Evolutionary conservation across 1,140 invertebrate species (phyloP), one percentile per base, ranked within the genome.

Genomic region (Acromyrmex echinatior): DNA sequence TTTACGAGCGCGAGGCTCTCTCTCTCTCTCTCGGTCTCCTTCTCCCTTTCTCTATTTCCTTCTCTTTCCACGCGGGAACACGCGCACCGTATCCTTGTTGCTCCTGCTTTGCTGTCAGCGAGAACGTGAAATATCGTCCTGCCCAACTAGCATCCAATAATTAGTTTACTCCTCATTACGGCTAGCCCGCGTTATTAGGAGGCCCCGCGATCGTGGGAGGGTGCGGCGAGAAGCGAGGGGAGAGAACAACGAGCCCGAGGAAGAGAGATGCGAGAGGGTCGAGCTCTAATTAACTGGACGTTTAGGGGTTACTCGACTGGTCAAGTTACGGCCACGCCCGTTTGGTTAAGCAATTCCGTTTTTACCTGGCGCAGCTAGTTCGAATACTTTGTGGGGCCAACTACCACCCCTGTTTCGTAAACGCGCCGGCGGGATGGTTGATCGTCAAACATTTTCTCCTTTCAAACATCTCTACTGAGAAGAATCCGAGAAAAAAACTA

Each of bases 131-230:
- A 95, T 95, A 95, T 95, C 93, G 94, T 93, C 89, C 89, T 92
- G 91, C 92, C 94, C 92, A 92, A 94, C 93, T 93, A 93, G 93
- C 89, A 93, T 94, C 94, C 93, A 94, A 94, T 95, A 94, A 95
- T 95, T 95, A 95, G 94, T 95, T 94, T 94, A 95, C 94, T 95
- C 92, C 94, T 95, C 94, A 95, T 95, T 95, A 94, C 92, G 89
- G 92, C 90, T 93, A 92, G 93, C 88, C 91, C 92, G 92, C 92
- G 91, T 94, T 94, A 94, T 94, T 92, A 94, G 92, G 91, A 86
- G 79, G 82, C 77, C 73, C 74, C 87, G 85, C 62, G 79, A 92
- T 91, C 87, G 91, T 88, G 88, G 91, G 89, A 90, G 86, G 87
- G 68, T 77, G 76, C 12, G 82, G 7, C 51, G 35, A 60, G 45